Conservation (phyloP, 2,797 vertebrate species). For the Acrocephalus scirpaceus region DNA sequence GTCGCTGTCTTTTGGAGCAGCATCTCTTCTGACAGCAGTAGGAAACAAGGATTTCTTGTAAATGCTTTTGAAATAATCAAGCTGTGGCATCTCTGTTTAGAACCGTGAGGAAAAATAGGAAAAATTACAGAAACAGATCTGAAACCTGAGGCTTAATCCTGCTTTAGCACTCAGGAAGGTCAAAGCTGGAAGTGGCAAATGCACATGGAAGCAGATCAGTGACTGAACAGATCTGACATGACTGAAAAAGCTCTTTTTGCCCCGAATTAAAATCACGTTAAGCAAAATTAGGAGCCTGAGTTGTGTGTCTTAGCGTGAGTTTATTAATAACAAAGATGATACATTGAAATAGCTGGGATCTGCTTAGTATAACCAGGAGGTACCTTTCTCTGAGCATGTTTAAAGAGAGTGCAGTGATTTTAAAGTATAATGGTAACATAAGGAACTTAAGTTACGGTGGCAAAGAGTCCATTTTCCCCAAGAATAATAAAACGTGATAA, state of each 20-base stretch:
- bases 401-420: conserved; percentile 46
- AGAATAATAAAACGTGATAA: conserved; percentile 65
- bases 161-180: background rate
- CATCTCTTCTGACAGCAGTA: background rate
- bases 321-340: background rate
- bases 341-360: background rate
- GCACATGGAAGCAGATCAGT: background rate
- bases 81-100: background rate
- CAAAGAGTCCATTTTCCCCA: conserved; percentile 47
- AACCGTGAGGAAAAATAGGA: background rate
- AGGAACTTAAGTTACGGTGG: conserved; percentile 46
- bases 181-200: background rate
- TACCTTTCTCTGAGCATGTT: conserved; percentile 40
- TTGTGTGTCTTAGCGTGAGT: background rate
- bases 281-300: background rate
- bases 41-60: background rate
- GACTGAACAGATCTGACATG: background rate
- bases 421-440: conserved; percentile 68
- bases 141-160: background rate
- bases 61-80: background rate
- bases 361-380: background rate
- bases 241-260: background rate
- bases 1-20: background rate
- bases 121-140: background rate
- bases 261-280: background rate